Conservation (phyloP, 1,140 invertebrate species). For the Vollenhovia emeryi region DNA sequence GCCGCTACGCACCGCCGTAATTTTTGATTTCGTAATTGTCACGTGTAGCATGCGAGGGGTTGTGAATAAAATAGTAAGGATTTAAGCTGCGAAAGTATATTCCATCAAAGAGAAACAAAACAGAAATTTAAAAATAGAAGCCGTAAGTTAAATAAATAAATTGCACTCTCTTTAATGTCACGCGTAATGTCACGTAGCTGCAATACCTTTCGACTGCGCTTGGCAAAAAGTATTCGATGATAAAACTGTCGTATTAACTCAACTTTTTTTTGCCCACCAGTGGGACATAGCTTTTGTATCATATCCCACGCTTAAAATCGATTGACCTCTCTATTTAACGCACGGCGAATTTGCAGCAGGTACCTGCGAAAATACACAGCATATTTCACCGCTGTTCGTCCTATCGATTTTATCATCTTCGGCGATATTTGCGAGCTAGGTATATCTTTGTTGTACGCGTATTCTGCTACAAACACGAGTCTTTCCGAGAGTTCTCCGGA, state of each 20-base stretch:
- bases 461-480: not conserved
- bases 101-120: not conserved
- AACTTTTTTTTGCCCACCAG: not conserved
- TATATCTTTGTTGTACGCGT: constrained; percentile 27
- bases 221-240: not conserved
- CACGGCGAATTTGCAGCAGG: constrained; percentile 21
- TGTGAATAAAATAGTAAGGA: not conserved
- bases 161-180: not conserved
- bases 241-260: constrained; percentile 20
- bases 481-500: not conserved
- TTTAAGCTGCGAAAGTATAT: not conserved
- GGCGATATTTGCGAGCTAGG: constrained; percentile 21
- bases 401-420: constrained; percentile 43
- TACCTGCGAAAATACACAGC: constrained; percentile 3
- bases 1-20: not conserved
- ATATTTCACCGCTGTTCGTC: constrained; percentile 17
- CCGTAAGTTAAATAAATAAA: not conserved
- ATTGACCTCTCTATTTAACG: constrained; percentile 11
- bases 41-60: not conserved
- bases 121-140: not conserved
- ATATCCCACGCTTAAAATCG: constrained; percentile 12
- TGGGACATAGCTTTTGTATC: not conserved
- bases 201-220: not conserved
- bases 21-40: constrained; percentile 24
- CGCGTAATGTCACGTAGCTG: not conserved